Evolutionary conservation across 2,113 vertebrate genomes (phyloP).

Genomic region (Calyptomena viridis): DNA sequence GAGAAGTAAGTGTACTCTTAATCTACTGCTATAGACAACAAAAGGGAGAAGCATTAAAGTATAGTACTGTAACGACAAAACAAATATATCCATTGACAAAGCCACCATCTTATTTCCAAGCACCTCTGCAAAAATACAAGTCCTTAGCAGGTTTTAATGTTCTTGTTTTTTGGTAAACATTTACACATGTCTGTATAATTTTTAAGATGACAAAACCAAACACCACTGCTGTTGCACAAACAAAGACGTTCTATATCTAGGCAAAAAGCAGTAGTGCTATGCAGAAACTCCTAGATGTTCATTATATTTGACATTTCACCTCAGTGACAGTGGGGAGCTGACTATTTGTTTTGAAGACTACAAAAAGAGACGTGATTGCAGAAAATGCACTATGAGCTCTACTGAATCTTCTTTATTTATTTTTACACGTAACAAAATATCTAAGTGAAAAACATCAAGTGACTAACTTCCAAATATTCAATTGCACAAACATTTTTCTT

Average conservation of each 20-base stretch:
- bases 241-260: neutral
- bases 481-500: neutral
- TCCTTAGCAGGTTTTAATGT: neutral
- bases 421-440: neutral
- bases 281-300: neutral
- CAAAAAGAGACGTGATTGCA: neutral
- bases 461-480: neutral
- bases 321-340: neutral
- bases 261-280: neutral
- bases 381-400: neutral
- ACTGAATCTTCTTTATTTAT: neutral
- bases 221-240: neutral
- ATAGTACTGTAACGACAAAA: neutral
- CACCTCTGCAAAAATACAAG: neutral
- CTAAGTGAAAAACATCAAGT: neutral
- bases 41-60: neutral
- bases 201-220: neutral
- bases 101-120: neutral
- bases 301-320: neutral
- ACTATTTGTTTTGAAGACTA: neutral
- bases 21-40: neutral
- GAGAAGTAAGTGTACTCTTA: neutral
- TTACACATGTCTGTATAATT: fast-evolving
- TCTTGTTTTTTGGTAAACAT: neutral
- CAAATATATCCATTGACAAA: neutral